A percentile compares a stretch with the other conserved stretches of the same genome.
Evolutionary conservation across 2,888 invertebrate genomes (phyloP).

Genomic region (Scelioninae gen. 2): DNA sequence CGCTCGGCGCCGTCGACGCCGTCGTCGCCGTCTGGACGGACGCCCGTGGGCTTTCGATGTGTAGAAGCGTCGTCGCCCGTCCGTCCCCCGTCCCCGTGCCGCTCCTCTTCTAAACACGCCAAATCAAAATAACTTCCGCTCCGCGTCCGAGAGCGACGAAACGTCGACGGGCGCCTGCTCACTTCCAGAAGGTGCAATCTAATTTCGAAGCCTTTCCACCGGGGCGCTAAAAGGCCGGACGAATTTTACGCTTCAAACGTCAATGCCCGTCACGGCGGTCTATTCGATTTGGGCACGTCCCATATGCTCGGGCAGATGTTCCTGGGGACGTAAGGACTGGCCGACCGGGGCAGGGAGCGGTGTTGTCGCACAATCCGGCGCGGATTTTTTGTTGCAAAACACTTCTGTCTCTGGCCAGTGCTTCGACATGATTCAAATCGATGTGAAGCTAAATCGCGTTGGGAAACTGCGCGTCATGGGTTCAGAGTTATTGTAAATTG

Average conservation of each 20-base stretch:
- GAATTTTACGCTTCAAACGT: conserved; percentile 40
- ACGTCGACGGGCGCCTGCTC: conserved; percentile 22
- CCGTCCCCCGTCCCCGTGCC: conserved; percentile 5
- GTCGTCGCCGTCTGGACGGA: conserved; percentile 74
- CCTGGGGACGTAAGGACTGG: conserved; percentile 9
- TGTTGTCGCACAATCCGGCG: not conserved
- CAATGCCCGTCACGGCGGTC: conserved; percentile 38
- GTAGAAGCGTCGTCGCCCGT: conserved; percentile 49
- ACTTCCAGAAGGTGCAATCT: conserved; percentile 48
- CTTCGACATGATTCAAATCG: no score
- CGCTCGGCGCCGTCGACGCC: conserved; percentile 69
- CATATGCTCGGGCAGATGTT: conserved; percentile 42
- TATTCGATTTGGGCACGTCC: conserved; percentile 39
- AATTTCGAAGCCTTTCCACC: conserved; percentile 47
- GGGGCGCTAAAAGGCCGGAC: conserved; percentile 30
- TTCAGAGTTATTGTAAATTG: not conserved
- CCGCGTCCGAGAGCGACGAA: conserved; percentile 36
- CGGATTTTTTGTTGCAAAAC: not conserved
- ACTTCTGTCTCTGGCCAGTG: no score
- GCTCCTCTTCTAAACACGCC: conserved; percentile 50
- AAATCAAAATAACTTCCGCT: conserved; percentile 58
- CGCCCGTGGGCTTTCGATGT: conserved; percentile 69
- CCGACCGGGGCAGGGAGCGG: not conserved
- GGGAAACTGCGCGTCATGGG: no score
- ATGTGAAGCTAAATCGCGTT: no score